phyloP scores from a whole-genome alignment of 2,888 invertebrate species.

The Chloromyia formosa region DNA sequence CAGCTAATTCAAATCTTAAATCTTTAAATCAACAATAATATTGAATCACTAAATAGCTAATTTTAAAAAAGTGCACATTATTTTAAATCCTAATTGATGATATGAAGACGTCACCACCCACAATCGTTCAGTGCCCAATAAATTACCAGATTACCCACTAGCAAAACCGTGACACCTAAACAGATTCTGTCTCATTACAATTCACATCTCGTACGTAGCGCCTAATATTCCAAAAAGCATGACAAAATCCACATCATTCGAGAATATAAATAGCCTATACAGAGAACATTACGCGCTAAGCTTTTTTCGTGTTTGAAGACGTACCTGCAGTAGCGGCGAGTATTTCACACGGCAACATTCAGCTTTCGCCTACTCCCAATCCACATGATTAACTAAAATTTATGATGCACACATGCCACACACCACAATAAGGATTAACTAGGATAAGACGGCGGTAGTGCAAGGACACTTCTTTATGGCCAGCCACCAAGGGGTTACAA shows the following conservation, averaged over 20 bases:
- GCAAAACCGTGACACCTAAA: too few relatives aligned
- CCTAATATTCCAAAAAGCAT: neutral
- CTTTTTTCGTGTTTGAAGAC: neutral
- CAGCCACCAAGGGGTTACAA: neutral
- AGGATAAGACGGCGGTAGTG: neutral
- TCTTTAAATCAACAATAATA: too few relatives aligned
- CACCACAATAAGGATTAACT: neutral
- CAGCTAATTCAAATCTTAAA: too few relatives aligned
- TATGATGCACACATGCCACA: slow-evolving; percentile 1
- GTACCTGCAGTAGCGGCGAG: neutral
- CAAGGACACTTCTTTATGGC: too few relatives aligned
- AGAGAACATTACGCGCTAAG: slow-evolving; percentile 5
- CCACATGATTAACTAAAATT: slow-evolving; percentile 21
- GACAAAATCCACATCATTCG: neutral
- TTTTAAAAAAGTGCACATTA: too few relatives aligned
- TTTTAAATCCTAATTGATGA: too few relatives aligned
- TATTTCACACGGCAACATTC: neutral
- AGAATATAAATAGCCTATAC: slow-evolving; percentile 15
- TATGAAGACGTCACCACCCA: too few relatives aligned
- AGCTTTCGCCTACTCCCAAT: slow-evolving; percentile 5
- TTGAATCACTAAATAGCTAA: too few relatives aligned
- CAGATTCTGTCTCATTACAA: too few relatives aligned
- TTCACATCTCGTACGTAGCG: too few relatives aligned
- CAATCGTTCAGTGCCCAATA: too few relatives aligned
- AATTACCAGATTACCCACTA: too few relatives aligned